Percentiles rank a stretch among this genome's conserved stretches.
Evolutionary conservation across 2,888 invertebrate species (phyloP).

Genomic region (Drosophila pseudotalamancana): DNA sequence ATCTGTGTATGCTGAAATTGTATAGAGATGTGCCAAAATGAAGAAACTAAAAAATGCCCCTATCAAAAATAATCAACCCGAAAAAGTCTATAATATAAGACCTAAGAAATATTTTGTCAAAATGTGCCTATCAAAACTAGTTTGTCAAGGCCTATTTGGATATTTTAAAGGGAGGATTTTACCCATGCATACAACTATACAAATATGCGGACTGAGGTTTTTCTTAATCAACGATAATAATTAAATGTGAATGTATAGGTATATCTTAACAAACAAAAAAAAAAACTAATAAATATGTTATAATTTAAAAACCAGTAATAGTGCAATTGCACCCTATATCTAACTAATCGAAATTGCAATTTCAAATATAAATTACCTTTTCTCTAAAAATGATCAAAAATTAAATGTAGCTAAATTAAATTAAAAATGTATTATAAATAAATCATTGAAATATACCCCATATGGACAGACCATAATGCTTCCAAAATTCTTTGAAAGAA

Average conservation of each 20-base stretch:
- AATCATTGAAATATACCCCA: slow-evolving; percentile 4
- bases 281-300: not conserved
- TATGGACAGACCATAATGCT: slow-evolving; percentile 43
- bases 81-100: slow-evolving; percentile 45
- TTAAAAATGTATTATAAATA: slow-evolving; percentile 21
- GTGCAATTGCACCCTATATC: slow-evolving; percentile 33
- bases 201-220: slow-evolving; percentile 32
- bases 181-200: slow-evolving; percentile 22
- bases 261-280: slow-evolving; percentile 45
- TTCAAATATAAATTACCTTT: slow-evolving; percentile 14
- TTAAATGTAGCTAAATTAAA: slow-evolving; percentile 33
- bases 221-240: slow-evolving; percentile 25
- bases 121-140: slow-evolving; percentile 39
- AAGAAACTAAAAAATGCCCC: slow-evolving; percentile 40
- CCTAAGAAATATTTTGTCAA: slow-evolving; percentile 38
- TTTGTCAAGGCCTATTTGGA: slow-evolving; percentile 39
- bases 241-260: slow-evolving; percentile 30
- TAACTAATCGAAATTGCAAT: slow-evolving; percentile 38
- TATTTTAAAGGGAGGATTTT: slow-evolving; percentile 8
- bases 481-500: slow-evolving; percentile 52
- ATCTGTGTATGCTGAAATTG: slow-evolving; percentile 33
- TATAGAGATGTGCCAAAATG: slow-evolving; percentile 73
- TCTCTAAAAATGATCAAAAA: slow-evolving; percentile 44
- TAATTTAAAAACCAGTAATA: slow-evolving; percentile 13
- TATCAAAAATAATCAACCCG: slow-evolving; percentile 21